A percentile compares a stretch with the other conserved stretches of the same genome.
Conservation (phyloP, 2,888 invertebrate genomes). For the Dioctria rufipes region DNA sequence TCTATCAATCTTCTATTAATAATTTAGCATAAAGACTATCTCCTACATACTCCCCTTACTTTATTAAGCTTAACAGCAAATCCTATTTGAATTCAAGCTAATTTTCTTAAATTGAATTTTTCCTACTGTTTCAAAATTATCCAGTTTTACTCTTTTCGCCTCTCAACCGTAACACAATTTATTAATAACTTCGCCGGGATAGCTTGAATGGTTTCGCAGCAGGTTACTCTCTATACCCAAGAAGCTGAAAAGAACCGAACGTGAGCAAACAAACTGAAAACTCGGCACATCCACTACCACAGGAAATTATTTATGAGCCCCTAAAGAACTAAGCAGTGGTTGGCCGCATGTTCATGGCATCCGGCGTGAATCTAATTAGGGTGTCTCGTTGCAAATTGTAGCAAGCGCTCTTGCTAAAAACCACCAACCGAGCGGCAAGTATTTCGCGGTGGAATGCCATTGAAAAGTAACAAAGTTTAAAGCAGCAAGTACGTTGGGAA, state of each 20-base stretch:
- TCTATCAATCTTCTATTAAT: too few relatives aligned
- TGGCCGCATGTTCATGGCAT: slow-evolving; percentile 46
- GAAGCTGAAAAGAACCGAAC: neutral
- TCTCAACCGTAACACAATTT: slow-evolving; percentile 5
- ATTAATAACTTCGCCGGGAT: slow-evolving; percentile 18
- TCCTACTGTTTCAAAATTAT: neutral
- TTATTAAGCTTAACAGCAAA: too few relatives aligned
- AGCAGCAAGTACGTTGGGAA: slow-evolving; percentile 24
- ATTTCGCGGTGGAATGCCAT: neutral
- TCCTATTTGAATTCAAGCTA: neutral
- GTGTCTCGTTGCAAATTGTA: slow-evolving; percentile 49
- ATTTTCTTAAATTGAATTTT: neutral
- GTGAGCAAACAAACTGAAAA: slow-evolving; percentile 17
- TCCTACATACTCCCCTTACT: too few relatives aligned
- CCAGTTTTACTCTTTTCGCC: neutral
- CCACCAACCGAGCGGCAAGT: slow-evolving; percentile 36
- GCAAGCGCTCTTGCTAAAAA: slow-evolving; percentile 18
- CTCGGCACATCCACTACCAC: slow-evolving; percentile 38
- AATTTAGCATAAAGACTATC: too few relatives aligned
- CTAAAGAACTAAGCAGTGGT: slow-evolving; percentile 33
- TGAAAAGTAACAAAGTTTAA: slow-evolving; percentile 22
- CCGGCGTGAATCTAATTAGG: slow-evolving; percentile 57
- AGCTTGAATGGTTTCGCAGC: slow-evolving; percentile 18
- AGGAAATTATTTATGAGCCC: slow-evolving; percentile 57
- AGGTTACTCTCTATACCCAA: neutral